Conservation (phyloP, 2,797 vertebrate species). For the Coccyzus lansbergi region DNA sequence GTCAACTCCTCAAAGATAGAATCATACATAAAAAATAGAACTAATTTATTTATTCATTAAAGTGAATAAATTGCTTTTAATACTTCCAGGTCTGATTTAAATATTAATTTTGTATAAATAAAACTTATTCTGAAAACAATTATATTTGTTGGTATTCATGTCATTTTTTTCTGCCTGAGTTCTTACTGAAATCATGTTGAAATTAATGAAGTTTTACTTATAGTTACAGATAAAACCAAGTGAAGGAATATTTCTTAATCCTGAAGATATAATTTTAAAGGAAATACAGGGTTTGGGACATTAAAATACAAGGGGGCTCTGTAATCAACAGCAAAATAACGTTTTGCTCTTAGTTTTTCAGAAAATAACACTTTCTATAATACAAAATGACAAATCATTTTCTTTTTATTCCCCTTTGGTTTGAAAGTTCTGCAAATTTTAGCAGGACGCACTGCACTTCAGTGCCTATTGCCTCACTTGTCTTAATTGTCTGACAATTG, state of each 20-base stretch:
- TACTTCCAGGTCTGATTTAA: conserved; percentile 78
- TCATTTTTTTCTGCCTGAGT: conserved; percentile 79
- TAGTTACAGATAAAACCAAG: conserved; percentile 73
- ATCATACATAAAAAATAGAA: conserved; percentile 81
- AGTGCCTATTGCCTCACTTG: conserved; percentile 76
- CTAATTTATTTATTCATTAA: conserved; percentile 81
- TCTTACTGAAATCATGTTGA: conserved; percentile 77
- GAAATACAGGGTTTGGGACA: conserved; percentile 73
- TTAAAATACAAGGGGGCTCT: conserved; percentile 74
- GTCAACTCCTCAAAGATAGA: conserved; percentile 77
- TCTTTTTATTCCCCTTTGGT: conserved; percentile 80
- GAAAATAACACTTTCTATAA: conserved; percentile 78
- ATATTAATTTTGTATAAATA: conserved; percentile 80
- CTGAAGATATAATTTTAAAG: conserved; percentile 72
- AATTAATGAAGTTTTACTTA: conserved; percentile 76
- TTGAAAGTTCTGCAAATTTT: conserved; percentile 76
- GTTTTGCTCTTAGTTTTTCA: conserved; percentile 66
- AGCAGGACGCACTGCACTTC: conserved; percentile 72
- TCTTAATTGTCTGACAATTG: conserved; percentile 74
- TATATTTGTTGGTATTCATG: conserved; percentile 74
- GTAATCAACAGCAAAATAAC: conserved; percentile 74
- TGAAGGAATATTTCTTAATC: conserved; percentile 63
- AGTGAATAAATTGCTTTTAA: conserved; percentile 77
- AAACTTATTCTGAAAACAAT: conserved; percentile 78
- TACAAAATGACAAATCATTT: conserved; percentile 79